These are phyloP conservation scores for Picathartes gymnocephalus DNA, from an alignment of 2,113 vertebrate species.

Conservation along the genomic window DNA sequence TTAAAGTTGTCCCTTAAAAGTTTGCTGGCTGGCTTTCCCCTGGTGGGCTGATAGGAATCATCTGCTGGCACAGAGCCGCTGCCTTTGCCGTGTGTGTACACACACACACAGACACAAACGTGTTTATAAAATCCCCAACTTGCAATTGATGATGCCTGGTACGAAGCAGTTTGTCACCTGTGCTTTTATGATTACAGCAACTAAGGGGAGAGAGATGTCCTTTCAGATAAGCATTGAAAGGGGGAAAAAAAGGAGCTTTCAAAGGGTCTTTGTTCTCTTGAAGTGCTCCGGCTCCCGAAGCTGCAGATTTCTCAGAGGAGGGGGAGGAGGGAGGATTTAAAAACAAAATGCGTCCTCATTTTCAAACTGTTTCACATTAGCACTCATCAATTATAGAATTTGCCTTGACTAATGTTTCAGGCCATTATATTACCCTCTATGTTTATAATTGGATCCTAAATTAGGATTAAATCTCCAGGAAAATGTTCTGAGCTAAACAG, in stretches of 20 bases:
- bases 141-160: conserved; percentile 37
- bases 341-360: conserved; percentile 61
- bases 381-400: conserved; percentile 58
- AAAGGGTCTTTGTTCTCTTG: conserved; percentile 75
- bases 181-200: conserved; percentile 70
- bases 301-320: conserved; percentile 53
- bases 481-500: conserved; percentile 7
- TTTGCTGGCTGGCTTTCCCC: not conserved
- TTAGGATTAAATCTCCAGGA: conserved; percentile 51
- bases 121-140: not conserved
- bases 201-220: conserved; percentile 72
- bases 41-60: not conserved
- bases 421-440: conserved; percentile 25
- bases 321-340: conserved; percentile 52
- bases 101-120: not conserved
- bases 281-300: conserved; percentile 58
- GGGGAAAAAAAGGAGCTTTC: conserved; percentile 55
- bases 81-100: not conserved
- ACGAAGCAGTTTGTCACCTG: conserved; percentile 73
- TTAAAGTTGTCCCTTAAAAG: conserved; percentile 20
- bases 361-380: conserved; percentile 30
- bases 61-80: not conserved
- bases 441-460: conserved; percentile 53
- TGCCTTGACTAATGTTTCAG: conserved; percentile 56
- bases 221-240: conserved; percentile 73